Evolutionary conservation across 1,140 invertebrate species (phyloP).

Genomic region (Hesperophylax magnus): DNA sequence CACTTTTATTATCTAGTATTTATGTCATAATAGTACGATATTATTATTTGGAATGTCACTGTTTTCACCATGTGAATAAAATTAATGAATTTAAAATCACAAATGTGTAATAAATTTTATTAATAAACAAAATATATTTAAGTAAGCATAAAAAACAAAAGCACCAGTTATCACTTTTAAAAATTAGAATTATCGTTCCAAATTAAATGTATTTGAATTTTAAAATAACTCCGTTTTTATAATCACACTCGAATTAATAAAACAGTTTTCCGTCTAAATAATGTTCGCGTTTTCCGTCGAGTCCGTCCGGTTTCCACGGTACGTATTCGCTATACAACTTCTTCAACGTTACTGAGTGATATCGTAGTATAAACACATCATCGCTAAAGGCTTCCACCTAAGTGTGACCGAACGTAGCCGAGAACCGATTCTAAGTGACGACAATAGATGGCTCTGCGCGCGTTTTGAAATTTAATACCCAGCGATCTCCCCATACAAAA

Average conservation of each 20-base stretch:
- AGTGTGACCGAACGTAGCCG: constrained; percentile 21
- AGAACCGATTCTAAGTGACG: constrained; percentile 23
- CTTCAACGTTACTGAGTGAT: constrained; percentile 52
- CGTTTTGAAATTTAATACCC: constrained; percentile 43
- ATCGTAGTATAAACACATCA: constrained; percentile 54
- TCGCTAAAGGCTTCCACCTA: constrained; percentile 19
- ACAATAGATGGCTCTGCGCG: constrained; percentile 50
- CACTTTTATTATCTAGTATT: not conserved
- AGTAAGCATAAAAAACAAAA: too few relatives aligned
- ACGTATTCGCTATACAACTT: constrained; percentile 51
- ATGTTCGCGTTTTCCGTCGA: constrained; percentile 19
- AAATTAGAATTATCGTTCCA: not conserved
- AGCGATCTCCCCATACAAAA: not conserved
- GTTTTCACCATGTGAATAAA: constrained; percentile 9
- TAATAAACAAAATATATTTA: too few relatives aligned
- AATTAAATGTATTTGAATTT: not conserved
- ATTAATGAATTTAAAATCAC: not conserved
- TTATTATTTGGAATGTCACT: not conserved
- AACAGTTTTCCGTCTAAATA: constrained; percentile 4
- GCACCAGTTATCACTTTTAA: too few relatives aligned
- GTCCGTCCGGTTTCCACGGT: constrained; percentile 7
- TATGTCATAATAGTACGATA: not conserved
- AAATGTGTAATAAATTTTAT: not conserved
- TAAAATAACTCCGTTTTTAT: too few relatives aligned
- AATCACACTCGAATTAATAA: too few relatives aligned